phyloP scores from a whole-genome alignment of 2,113 vertebrate species.

The Platycercus adscitus region DNA sequence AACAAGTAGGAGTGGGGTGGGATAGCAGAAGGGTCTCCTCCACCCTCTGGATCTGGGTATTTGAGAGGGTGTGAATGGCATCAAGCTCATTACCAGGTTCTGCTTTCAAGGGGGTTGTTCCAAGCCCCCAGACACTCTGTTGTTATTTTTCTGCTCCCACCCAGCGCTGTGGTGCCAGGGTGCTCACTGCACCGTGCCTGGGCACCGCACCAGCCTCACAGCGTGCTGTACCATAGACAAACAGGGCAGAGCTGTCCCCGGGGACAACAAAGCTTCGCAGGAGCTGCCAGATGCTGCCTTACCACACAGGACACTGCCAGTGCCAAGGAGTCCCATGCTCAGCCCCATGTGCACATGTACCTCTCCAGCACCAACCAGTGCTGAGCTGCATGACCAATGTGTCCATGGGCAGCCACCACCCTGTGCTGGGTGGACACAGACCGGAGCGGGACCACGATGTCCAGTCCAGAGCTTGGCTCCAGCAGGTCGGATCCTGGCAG shows the following conservation, averaged over 20 bases:
- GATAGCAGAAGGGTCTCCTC: not conserved
- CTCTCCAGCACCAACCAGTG: not conserved
- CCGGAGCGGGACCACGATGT: accelerated
- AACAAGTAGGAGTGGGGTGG: not conserved
- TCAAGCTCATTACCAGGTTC: not conserved
- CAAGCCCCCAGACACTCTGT: not conserved
- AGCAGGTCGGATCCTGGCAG: accelerated
- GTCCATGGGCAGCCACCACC: slow-evolving; percentile 12
- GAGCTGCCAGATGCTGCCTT: not conserved
- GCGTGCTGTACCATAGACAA: accelerated
- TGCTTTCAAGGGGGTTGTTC: not conserved
- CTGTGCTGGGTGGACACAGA: not conserved
- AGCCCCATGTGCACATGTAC: not conserved
- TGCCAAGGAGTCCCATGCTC: not conserved
- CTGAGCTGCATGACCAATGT: not conserved
- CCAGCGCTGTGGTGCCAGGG: not conserved
- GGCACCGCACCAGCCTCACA: not conserved
- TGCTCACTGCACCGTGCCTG: not conserved
- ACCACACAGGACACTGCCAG: not conserved
- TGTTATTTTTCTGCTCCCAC: not conserved
- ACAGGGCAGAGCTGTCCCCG: not conserved
- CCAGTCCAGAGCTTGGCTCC: not conserved
- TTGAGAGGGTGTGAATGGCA: not conserved
- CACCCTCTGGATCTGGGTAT: not conserved
- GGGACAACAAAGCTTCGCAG: not conserved